A percentile compares a stretch with the other conserved stretches of the same genome.
phyloP scores from a whole-genome alignment of 2,797 vertebrate genomes.

The Cichlasoma orientale region DNA sequence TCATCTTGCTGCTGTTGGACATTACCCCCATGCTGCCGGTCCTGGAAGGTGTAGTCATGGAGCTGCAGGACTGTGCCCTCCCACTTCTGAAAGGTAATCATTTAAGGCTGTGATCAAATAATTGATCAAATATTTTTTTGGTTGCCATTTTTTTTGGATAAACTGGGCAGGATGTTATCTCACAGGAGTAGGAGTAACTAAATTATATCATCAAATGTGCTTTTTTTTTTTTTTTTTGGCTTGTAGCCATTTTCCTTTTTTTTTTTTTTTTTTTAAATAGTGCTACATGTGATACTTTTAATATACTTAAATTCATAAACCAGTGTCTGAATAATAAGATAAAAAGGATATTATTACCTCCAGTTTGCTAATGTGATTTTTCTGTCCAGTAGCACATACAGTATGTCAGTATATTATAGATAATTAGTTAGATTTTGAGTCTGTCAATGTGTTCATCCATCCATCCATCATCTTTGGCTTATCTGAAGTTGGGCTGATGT shows the following conservation, averaged over 20 bases:
- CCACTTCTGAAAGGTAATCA: conserved; percentile 89
- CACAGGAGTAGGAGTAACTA: neutral
- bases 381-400: no score
- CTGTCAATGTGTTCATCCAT: neutral
- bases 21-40: conserved; percentile 94
- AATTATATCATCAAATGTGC: no score
- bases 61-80: conserved; percentile 95
- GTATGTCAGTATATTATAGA: neutral
- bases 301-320: neutral
- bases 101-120: neutral
- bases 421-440: neutral
- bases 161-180: no score
- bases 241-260: neutral
- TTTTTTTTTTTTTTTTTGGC: neutral
- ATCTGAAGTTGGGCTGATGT: no score
- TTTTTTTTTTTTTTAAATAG: no score
- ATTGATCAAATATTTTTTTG: neutral
- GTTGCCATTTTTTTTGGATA: neutral
- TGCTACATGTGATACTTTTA: neutral
- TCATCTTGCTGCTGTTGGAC: conserved; percentile 90
- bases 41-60: conserved; percentile 94
- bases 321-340: neutral
- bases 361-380: neutral
- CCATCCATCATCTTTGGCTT: no score
- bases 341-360: neutral